Base-by-base conservation (phyloP, 2,797 vertebrate genomes). In the Allobates femoralis region DNA sequence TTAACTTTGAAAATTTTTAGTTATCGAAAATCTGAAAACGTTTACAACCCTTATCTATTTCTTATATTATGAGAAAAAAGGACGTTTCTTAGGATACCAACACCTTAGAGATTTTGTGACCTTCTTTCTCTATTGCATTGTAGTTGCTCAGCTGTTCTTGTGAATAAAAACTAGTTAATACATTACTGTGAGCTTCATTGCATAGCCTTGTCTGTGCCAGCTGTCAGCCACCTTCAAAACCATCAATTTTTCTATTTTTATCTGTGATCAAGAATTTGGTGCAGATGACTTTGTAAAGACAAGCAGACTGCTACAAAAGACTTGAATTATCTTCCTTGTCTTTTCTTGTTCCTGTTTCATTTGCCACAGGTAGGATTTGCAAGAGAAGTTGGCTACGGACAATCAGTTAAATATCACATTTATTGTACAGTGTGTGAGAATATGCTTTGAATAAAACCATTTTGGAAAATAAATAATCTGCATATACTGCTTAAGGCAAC, bases 171-270 rank as follows among this genome's bases (percentile, higher is more conserved):
- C 56, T 62, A 73, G 69, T 62, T 62, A 64, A 21, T 84, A 30
- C 41, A 84, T 84, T 84, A 75, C 56, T 75, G 34, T 55, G 69
- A 64, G 69, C 81, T 76, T 62, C 71, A 56, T 30, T 84, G 56
- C 71, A 75, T 76, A 62, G 37, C 82, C 41, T 12, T 51, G 26
- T 32, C 56, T 12, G 56, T 53, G 71, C 73, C 71, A 84, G 71
- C 83, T 84, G 83, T 51, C 71, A 51, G 16, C 19, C 41, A 84
- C 56, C 28, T 76, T 73, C 51, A 73, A 53, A 56, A 71, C 53
- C 30, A 82, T 82, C 10, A 41, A 53, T 32, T 82, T 55, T 67
- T 71, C 14, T 82, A 53, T 71, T 67, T 58, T 32, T 37, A 78
- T 78, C 76, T 78, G 5, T 55, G 12, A 71, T 71, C 1, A 19